Percentiles rank a stretch among this genome's conserved stretches.
These are phyloP conservation scores for Etia nguti DNA, from an alignment of 2,113 vertebrate genomes.

Conservation along the genomic window DNA sequence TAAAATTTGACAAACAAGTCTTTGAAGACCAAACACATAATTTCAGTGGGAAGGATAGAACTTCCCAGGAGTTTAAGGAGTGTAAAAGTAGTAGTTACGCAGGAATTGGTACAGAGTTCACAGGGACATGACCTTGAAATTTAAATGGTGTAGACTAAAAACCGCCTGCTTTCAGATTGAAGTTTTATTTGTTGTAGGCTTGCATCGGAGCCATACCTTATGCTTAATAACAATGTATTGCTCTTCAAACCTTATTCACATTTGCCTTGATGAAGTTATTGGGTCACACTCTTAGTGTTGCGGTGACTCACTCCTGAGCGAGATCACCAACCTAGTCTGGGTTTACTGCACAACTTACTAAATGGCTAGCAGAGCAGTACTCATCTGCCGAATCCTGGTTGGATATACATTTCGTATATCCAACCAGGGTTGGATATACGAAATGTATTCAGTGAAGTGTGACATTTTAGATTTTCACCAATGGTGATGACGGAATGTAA, in stretches of 20 bases:
- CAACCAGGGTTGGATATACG: no score
- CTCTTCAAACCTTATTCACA: not conserved
- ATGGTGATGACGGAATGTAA: not conserved
- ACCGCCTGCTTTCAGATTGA: not conserved
- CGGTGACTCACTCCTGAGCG: not conserved
- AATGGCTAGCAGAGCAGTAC: not conserved
- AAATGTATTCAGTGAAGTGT: not conserved
- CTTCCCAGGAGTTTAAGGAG: not conserved
- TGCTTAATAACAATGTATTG: not conserved
- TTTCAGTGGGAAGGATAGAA: not conserved
- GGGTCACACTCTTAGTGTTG: not conserved
- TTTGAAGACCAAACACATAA: not conserved
- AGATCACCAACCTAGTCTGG: not conserved
- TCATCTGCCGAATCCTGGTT: not conserved
- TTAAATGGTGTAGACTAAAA: not conserved
- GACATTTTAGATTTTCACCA: not conserved
- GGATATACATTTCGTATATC: no score
- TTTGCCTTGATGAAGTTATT: not conserved
- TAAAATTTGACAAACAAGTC: not conserved
- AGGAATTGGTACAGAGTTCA: not conserved
- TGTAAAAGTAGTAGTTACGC: not conserved
- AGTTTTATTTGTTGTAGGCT: not conserved
- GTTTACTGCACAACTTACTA: not conserved
- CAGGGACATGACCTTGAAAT: not conserved
- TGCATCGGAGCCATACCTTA: not conserved